A percentile compares a stretch with the other conserved stretches of the same genome.
Conservation (phyloP, 2,113 vertebrate genomes). For the Hemibagrus wyckioides region DNA sequence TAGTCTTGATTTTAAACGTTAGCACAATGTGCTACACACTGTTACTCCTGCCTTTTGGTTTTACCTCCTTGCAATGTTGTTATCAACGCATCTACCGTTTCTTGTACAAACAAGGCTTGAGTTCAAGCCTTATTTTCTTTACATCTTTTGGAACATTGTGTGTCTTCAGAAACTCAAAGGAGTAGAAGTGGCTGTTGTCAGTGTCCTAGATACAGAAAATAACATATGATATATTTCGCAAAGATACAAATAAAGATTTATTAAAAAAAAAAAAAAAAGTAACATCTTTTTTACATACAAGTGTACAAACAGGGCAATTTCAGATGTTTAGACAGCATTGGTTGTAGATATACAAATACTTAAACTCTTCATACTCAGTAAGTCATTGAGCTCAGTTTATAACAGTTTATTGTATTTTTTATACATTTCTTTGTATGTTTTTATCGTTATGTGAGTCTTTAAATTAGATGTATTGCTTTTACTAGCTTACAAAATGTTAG, state of each 20-base stretch:
- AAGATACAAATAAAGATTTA: not conserved
- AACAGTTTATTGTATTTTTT: not conserved
- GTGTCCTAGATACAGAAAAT: conserved; percentile 74
- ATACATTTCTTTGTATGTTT: not conserved
- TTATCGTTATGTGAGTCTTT: not conserved
- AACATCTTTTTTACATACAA: not conserved
- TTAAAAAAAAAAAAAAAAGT: not conserved
- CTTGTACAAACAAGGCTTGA: conserved; percentile 88
- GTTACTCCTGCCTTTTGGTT: not conserved
- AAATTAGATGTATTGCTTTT: not conserved
- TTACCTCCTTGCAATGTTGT: not conserved
- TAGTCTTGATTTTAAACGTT: not conserved
- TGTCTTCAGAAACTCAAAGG: conserved; percentile 84
- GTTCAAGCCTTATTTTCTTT: conserved; percentile 69
- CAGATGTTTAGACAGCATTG: not conserved
- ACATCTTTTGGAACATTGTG: conserved; percentile 55
- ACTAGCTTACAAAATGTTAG: no score
- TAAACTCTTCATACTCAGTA: not conserved
- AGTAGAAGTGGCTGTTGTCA: conserved; percentile 83
- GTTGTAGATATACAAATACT: not conserved
- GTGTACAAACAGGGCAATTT: not conserved
- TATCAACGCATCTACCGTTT: conserved; percentile 74
- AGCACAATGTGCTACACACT: not conserved
- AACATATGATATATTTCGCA: not conserved
- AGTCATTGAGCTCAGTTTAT: not conserved